Conservation (phyloP, 2,888 invertebrate species). For the Dynastes maya region DNA sequence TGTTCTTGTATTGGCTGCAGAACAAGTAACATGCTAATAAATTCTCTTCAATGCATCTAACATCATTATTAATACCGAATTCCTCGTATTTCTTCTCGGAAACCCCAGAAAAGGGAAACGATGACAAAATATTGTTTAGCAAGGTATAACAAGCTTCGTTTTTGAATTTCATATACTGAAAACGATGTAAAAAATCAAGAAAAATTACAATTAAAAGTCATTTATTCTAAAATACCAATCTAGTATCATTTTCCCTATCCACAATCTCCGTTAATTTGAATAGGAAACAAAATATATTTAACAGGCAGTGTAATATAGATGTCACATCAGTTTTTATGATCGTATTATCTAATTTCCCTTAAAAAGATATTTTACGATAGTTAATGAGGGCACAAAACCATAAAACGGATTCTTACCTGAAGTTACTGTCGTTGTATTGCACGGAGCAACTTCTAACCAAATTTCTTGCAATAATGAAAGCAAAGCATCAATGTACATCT, state of each 20-base stretch:
- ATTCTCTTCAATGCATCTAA: constrained; percentile 73
- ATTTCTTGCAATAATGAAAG: constrained; percentile 87
- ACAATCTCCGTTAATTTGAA: constrained; percentile 57
- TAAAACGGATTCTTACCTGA: constrained; percentile 11
- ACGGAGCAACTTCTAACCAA: constrained; percentile 86
- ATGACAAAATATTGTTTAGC: constrained; percentile 73
- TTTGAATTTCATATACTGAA: constrained; percentile 69
- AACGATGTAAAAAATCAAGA: constrained; percentile 57
- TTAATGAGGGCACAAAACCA: too few species aligned
- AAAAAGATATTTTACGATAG: constrained; percentile 29
- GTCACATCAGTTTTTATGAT: constrained; percentile 78
- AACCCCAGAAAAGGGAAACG: constrained; percentile 73
- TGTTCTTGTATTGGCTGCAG: constrained; percentile 70
- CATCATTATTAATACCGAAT: constrained; percentile 66
- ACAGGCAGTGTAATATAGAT: constrained; percentile 75
- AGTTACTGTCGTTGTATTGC: constrained; percentile 51
- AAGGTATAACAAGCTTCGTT: constrained; percentile 73
- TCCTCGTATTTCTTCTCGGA: constrained; percentile 68
- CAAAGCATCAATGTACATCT: constrained; percentile 77
- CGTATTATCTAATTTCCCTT: constrained; percentile 58
- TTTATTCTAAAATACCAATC: background rate
- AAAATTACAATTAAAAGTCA: constrained; percentile 27
- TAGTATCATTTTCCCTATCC: background rate
- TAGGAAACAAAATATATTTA: constrained; percentile 78
- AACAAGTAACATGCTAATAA: constrained; percentile 73